Evolutionary conservation across 1,140 invertebrate genomes (phyloP), one percentile per base, ranked within the genome.

Genomic region (Pseudomyrmex gracilis): DNA sequence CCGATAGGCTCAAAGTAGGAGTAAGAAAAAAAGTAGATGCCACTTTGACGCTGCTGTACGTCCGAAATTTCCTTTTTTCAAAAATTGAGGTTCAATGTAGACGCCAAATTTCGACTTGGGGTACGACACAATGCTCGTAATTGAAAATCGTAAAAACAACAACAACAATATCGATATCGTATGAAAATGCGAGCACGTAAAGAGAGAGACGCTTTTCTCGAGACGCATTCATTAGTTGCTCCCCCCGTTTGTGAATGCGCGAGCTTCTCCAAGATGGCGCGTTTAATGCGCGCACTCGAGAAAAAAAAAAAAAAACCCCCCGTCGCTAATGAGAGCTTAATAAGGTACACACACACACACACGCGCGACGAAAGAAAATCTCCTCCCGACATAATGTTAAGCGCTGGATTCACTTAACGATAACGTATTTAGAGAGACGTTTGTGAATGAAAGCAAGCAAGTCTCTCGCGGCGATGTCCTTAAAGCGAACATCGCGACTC

Each of bases 321-420:
- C 63, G 43, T 17, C 74, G 51, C 34, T 77, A 77, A 77, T 77
- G 74, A 77, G 63, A 45, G 49, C 74, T 47, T 77, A 67, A 77
- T 45, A 51, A 77, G 49, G 24, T 45, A 45, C 63, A 77, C 61
- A 45, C 17, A 66, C n/a, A n/a, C n/a, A n/a, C n/a, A 34, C 34
- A 34, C 34, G 1, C 34, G 34, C 34, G 34, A 34, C 4, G 34
- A 34, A 67, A 61, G 51, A 67, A 67, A 67, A 34, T 77, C n/a
- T n/a, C n/a, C n/a, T n/a, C 67, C 61, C 17, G 51, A 22, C 51
- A 12, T 45, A 55, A 57, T 22, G 49, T 67, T 45, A 12, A 77
- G 34, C 34, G 34, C 20, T 15, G 22, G 61, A 77, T 49, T 74
- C 73, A 17, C 45, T 67, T 67, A 57, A 34, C 63, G 45, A 49